A percentile compares a stretch with the other conserved stretches of the same genome.
Conservation (phyloP, 1,140 invertebrate species). For the Pentalonia nigronervosa region DNA sequence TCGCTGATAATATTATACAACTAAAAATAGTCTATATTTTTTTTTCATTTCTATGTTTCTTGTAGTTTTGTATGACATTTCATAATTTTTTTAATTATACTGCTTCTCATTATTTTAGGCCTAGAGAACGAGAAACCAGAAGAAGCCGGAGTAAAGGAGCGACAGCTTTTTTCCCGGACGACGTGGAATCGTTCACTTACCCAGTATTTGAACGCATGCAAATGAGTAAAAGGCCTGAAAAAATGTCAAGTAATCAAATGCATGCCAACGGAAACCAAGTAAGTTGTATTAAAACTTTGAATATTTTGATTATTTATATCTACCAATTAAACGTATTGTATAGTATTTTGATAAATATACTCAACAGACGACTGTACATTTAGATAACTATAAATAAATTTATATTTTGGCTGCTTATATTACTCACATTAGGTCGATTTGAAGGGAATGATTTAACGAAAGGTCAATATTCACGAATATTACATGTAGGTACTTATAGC, state of each 20-base stretch:
- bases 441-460: no score
- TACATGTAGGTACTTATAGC: no score
- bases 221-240: constrained; percentile 22
- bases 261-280: constrained; percentile 48
- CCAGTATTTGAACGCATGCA: constrained; percentile 53
- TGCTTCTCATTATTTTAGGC: neutral
- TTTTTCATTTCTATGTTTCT: neutral
- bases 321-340: neutral
- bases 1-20: neutral
- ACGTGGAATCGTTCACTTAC: constrained; percentile 45
- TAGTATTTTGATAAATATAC: no score
- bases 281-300: neutral
- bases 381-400: no score
- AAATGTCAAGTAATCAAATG: neutral
- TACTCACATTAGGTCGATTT: neutral
- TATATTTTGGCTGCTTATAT: neutral
- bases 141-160: constrained; percentile 13
- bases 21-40: neutral
- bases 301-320: neutral
- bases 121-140: constrained; percentile 39
- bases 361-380: no score
- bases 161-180: constrained; percentile 47
- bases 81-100: neutral
- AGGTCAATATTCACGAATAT: no score
- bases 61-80: neutral